These are phyloP conservation scores for Perithous albicinctus DNA, from an alignment of 2,888 invertebrate genomes.

Conservation along the genomic window DNA sequence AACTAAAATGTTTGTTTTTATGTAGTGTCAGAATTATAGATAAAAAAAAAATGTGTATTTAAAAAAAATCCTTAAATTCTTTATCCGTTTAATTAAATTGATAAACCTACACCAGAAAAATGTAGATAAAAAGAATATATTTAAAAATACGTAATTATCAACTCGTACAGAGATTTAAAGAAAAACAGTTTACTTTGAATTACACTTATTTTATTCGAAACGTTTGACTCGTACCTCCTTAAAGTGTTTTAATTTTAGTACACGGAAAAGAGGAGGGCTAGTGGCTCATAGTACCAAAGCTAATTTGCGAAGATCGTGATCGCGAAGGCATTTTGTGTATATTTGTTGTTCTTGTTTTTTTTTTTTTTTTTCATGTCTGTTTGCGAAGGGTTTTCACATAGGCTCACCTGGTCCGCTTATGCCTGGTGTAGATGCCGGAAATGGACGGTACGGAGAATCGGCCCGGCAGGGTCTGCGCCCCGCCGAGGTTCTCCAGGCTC, in stretches of 20 bases:
- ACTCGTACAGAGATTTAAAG: neutral
- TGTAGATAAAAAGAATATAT: too few relatives aligned
- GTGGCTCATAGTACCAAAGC: slow-evolving; percentile 24
- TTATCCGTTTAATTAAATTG: neutral
- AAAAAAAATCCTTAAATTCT: too few relatives aligned
- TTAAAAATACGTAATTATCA: neutral
- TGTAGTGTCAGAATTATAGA: too few relatives aligned
- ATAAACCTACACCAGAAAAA: too few relatives aligned
- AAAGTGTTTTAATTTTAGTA: slow-evolving; percentile 15
- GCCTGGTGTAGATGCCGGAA: slow-evolving; percentile 92
- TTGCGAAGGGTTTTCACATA: slow-evolving; percentile 69
- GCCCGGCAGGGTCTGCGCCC: slow-evolving; percentile 89
- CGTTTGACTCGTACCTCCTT: slow-evolving; percentile 5
- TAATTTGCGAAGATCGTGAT: slow-evolving; percentile 45
- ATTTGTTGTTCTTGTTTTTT: slow-evolving; percentile 5
- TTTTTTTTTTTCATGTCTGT: slow-evolving; percentile 31
- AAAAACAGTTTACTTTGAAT: neutral
- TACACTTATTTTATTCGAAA: neutral
- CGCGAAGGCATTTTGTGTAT: slow-evolving; percentile 33
- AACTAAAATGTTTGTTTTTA: neutral
- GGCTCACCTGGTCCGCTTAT: slow-evolving; percentile 93
- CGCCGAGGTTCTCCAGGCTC: slow-evolving; percentile 87
- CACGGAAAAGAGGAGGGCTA: slow-evolving; percentile 10
- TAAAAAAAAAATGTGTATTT: too few relatives aligned
- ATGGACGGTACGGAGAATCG: slow-evolving; percentile 87